Base-by-base conservation (phyloP, 2,797 vertebrate genomes). In the Ctenosaura bakeri region DNA sequence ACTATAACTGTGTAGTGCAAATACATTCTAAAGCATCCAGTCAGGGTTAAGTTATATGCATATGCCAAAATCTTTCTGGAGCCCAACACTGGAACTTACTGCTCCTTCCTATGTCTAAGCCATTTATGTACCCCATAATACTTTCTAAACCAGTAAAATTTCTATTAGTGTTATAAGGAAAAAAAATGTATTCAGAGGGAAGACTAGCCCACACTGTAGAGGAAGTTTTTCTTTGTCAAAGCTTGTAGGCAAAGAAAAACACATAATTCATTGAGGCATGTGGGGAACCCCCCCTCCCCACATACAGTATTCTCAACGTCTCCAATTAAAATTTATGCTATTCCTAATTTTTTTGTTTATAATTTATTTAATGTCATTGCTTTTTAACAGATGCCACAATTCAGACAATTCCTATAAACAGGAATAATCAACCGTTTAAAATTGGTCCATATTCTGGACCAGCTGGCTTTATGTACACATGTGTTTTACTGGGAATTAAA, bases 371-470 rank as follows among this genome's bases (percentile, higher is more conserved):
- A 90, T 87, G 90, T 94, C 87, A 89, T 50, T 94, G 5, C 84
- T 93, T 97, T 95, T 96, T 95, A 96, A 89, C 87, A 95, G 92
- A 90, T 94, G 93, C 93, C 90, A 93, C 87, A 94, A 91, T 87
- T 93, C 88, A 95, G 71, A 74, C 81, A 94, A 94, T 38, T 93
- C 93, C 89, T 93, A 93, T 96, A 95, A 96, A 93, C 93, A 96
- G 89, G 83, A 91, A 89, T 91, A 92, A 88, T 84, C 89, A 93
- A 64, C 42, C 91, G 38, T 93, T 95, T 93, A 93, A 94, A 95
- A 87, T 38, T 86, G 92, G 93, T 91, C 46, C 85, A 94, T 94
- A 85, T 91, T 93, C 66, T 89, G 64, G 96, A 93, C 83, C 88
- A 95, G 90, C 86, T 95, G 93, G 86, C 87, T 95, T 96, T 95